phyloP scores from a whole-genome alignment of 2,888 invertebrate genomes.

The Trichogramma dendrolimi region DNA sequence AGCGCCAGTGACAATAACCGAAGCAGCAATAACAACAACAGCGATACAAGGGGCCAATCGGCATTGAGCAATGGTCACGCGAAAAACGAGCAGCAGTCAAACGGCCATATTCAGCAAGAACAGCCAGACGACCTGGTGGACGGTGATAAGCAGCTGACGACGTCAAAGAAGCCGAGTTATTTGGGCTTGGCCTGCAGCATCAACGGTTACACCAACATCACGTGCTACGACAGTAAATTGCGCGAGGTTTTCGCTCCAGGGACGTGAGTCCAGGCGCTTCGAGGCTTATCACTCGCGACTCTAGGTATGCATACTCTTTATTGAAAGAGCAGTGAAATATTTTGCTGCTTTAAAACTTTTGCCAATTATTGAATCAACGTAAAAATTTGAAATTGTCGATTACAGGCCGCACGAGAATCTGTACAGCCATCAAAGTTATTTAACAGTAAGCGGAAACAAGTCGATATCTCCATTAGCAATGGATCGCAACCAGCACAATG shows the following conservation, averaged over 20 bases:
- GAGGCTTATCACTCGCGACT: conserved; percentile 47
- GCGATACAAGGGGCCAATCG: conserved; percentile 13
- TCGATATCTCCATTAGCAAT: conserved; percentile 50
- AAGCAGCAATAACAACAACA: conserved; percentile 29
- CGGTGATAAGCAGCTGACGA: conserved; percentile 43
- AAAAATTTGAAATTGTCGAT: neutral
- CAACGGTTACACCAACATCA: conserved; percentile 83
- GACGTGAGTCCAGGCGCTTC: conserved; percentile 48
- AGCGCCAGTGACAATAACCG: conserved; percentile 26
- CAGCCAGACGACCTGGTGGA: neutral
- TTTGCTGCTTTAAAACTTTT: conserved; percentile 6
- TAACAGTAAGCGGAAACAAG: conserved; percentile 38
- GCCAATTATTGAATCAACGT: conserved; percentile 1
- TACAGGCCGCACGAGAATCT: conserved; percentile 47
- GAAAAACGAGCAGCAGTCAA: neutral
- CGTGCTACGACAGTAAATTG: conserved; percentile 78
- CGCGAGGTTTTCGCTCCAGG: conserved; percentile 59
- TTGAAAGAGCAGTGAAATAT: neutral
- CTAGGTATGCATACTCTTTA: conserved; percentile 30
- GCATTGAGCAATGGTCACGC: conserved; percentile 17
- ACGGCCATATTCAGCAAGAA: neutral
- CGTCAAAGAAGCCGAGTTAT: conserved; percentile 75
- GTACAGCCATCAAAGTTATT: neutral
- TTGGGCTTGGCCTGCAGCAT: conserved; percentile 84
- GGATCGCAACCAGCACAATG: conserved; percentile 42